phyloP scores from a whole-genome alignment of 2,797 vertebrate species.

The Pyrocephalus nanus region DNA sequence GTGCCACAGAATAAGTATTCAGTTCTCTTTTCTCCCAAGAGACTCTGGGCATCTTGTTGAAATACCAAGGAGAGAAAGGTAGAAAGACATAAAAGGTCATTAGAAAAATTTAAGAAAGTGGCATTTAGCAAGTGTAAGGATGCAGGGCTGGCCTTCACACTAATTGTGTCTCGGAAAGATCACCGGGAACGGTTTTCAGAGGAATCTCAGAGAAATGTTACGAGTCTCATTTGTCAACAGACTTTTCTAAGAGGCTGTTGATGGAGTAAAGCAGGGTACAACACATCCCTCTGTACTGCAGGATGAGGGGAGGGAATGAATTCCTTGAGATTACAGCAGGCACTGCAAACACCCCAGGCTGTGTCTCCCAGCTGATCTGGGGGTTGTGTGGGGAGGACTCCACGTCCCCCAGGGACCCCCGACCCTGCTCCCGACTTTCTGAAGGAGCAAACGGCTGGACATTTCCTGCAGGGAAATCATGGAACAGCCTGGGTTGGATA shows the following conservation, averaged over 20 bases:
- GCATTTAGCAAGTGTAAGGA: slow-evolving; percentile 63
- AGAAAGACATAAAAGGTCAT: slow-evolving; percentile 66
- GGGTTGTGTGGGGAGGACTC: background rate
- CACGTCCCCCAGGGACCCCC: background rate
- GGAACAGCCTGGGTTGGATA: background rate
- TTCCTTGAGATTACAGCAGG: background rate
- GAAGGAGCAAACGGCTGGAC: background rate
- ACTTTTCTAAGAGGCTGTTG: background rate
- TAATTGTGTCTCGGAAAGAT: background rate
- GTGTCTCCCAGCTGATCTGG: background rate
- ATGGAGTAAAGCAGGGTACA: too few relatives aligned
- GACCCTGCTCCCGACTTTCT: rapidly evolving
- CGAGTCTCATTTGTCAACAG: background rate
- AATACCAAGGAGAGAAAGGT: slow-evolving; percentile 67
- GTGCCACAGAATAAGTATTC: slow-evolving; percentile 49
- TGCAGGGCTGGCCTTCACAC: background rate
- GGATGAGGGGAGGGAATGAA: rapidly evolving
- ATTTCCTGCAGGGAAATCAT: rapidly evolving
- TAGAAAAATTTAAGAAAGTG: slow-evolving; percentile 63
- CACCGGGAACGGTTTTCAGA: background rate
- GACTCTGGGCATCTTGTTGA: slow-evolving; percentile 47
- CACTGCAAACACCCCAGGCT: background rate
- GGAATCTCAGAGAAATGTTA: background rate
- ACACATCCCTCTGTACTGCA: background rate
- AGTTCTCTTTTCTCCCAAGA: slow-evolving; percentile 49